phyloP scores from a whole-genome alignment of 2,888 invertebrate species.

The Leptopilina syphax region DNA sequence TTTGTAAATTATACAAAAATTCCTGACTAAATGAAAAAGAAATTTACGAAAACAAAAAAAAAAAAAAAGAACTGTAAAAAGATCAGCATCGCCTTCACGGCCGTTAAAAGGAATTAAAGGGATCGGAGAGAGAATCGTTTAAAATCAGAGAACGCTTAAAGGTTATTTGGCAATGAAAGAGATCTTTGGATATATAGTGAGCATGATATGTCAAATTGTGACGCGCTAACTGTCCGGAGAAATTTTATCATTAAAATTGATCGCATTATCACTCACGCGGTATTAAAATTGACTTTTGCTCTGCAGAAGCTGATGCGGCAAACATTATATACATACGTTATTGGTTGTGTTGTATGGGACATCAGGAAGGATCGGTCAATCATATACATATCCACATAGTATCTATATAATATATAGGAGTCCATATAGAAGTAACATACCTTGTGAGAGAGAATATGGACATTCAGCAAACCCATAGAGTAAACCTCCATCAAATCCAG shows the following conservation, averaged over 20 bases:
- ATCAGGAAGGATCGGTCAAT: conserved; percentile 38
- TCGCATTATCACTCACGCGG: conserved; percentile 34
- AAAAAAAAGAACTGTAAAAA: not conserved
- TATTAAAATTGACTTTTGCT: conserved; percentile 13
- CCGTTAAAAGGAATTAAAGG: too few relatives aligned
- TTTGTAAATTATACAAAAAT: not conserved
- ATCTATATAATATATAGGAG: not conserved
- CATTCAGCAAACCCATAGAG: conserved; percentile 41
- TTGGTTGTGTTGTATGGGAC: not conserved
- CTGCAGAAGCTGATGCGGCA: conserved; percentile 14
- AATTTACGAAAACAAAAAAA: not conserved
- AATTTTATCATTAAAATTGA: conserved; percentile 30
- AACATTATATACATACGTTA: not conserved
- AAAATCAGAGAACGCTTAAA: not conserved
- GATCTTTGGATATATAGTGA: not conserved
- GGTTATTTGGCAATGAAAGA: not conserved
- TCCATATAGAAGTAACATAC: not conserved
- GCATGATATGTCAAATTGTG: conserved; percentile 35
- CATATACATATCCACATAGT: conserved; percentile 1
- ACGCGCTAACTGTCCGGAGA: conserved; percentile 35
- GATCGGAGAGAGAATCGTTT: not conserved
- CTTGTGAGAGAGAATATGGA: conserved; percentile 19
- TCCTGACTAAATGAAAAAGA: too few relatives aligned
- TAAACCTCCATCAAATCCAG: conserved; percentile 52
- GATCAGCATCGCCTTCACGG: too few relatives aligned